phyloP scores from a whole-genome alignment of 1,140 invertebrate species.

The Pseudachorutes palmiensis region DNA sequence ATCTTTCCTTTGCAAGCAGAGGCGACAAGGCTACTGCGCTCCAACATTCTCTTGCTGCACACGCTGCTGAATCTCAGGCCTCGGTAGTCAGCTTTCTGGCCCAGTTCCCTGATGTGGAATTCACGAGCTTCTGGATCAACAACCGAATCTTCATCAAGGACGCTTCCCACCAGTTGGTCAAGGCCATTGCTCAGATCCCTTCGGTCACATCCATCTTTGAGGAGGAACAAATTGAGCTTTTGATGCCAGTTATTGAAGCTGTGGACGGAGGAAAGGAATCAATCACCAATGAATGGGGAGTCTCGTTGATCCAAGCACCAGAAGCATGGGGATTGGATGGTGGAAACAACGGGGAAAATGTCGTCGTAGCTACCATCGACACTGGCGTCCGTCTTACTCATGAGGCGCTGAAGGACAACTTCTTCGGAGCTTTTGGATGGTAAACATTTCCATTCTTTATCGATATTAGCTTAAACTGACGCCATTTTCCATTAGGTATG shows the following conservation, averaged over 20 bases:
- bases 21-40: neutral
- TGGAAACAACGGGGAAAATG: slow-evolving; percentile 11
- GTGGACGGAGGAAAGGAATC: neutral
- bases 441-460: too few species aligned
- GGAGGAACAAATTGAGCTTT: neutral
- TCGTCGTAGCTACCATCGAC: slow-evolving; percentile 5
- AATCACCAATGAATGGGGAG: slow-evolving; percentile 12
- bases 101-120: neutral
- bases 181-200: neutral
- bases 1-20: neutral
- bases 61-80: neutral
- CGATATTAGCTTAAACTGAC: too few species aligned
- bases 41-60: neutral
- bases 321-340: slow-evolving; percentile 10
- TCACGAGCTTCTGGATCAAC: neutral
- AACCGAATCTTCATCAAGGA: neutral
- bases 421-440: neutral
- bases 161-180: neutral
- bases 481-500: too few species aligned
- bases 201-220: neutral
- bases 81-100: neutral
- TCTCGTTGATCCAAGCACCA: neutral
- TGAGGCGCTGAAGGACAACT: slow-evolving; percentile 1
- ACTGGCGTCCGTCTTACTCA: slow-evolving; percentile 9
- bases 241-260: neutral